These are phyloP conservation scores for Tychaedon coryphoeus DNA, from an alignment of 2,113 vertebrate species.

Conservation along the genomic window DNA sequence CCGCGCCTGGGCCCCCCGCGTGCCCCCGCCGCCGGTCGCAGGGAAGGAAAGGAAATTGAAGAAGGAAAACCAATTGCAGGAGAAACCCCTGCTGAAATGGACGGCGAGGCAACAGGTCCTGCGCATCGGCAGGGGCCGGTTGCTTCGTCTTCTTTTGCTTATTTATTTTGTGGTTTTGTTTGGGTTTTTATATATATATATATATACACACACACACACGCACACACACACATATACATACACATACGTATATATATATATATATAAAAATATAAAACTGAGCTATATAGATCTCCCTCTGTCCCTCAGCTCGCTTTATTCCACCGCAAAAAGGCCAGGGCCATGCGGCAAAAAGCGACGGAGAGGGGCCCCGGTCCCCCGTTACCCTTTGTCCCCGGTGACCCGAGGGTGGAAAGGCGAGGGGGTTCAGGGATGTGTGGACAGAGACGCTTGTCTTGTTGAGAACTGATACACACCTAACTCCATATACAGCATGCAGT, in stretches of 20 bases:
- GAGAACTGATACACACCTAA: conserved; percentile 75
- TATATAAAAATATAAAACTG: not conserved
- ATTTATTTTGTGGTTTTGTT: not conserved
- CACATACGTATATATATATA: not conserved
- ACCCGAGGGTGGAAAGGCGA: not conserved
- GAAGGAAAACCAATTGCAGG: conserved; percentile 5
- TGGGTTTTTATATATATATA: not conserved
- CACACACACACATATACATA: too few species aligned
- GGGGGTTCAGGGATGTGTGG: conserved; percentile 54
- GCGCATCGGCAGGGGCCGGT: not conserved
- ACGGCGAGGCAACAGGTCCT: conserved; percentile 6
- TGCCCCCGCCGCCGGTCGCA: not conserved
- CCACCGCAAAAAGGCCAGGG: not conserved
- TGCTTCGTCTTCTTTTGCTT: not conserved
- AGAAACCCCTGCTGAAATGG: not conserved
- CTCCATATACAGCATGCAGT: conserved; percentile 80
- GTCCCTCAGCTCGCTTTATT: not conserved
- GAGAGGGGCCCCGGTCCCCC: not conserved
- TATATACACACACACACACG: not conserved
- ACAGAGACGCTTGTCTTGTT: conserved; percentile 63
- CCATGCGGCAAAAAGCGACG: not conserved
- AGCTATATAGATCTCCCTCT: not conserved
- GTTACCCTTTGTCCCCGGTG: conserved; percentile 10
- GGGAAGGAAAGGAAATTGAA: conserved; percentile 32
- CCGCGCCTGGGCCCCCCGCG: not conserved